These are phyloP conservation scores for Phrynosoma platyrhinos DNA, from an alignment of 2,113 vertebrate genomes.

Conservation along the genomic window DNA sequence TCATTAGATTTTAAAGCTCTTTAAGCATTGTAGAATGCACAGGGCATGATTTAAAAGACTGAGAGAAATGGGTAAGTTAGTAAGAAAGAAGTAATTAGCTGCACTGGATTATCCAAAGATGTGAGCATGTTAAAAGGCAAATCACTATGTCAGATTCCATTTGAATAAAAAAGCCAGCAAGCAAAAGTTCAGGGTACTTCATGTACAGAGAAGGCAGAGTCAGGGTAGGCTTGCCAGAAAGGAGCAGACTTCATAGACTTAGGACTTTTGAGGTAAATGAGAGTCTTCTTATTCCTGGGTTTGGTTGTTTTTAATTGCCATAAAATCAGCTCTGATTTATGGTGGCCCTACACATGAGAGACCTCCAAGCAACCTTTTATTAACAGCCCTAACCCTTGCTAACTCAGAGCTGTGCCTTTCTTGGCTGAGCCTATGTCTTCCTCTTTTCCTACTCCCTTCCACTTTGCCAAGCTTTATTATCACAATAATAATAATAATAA, in stretches of 20 bases:
- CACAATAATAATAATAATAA: no score
- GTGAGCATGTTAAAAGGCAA: slow-evolving; percentile 16
- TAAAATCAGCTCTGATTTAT: no score
- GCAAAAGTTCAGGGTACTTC: slow-evolving; percentile 15
- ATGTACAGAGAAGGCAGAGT: slow-evolving; percentile 41
- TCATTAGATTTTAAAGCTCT: slow-evolving; percentile 7
- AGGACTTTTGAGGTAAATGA: background rate
- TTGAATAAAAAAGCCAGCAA: slow-evolving; percentile 44
- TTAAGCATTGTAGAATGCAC: slow-evolving; percentile 22
- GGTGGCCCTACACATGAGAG: no score
- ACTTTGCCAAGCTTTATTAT: no score
- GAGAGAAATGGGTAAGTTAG: slow-evolving; percentile 43
- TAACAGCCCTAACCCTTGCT: no score
- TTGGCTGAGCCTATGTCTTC: no score
- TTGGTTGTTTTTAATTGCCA: no score
- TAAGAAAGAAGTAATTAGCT: slow-evolving; percentile 43
- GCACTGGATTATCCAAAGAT: slow-evolving; percentile 29
- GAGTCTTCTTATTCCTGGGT: background rate
- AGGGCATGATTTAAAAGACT: slow-evolving; percentile 38
- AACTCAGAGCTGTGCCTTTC: no score
- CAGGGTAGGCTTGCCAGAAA: slow-evolving; percentile 26
- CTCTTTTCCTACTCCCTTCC: no score
- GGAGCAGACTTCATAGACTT: background rate
- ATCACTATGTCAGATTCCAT: slow-evolving; percentile 20
- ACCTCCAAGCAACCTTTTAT: no score